These are phyloP conservation scores for Etheostoma perlongum DNA, from an alignment of 2,797 vertebrate species.

Conservation along the genomic window DNA sequence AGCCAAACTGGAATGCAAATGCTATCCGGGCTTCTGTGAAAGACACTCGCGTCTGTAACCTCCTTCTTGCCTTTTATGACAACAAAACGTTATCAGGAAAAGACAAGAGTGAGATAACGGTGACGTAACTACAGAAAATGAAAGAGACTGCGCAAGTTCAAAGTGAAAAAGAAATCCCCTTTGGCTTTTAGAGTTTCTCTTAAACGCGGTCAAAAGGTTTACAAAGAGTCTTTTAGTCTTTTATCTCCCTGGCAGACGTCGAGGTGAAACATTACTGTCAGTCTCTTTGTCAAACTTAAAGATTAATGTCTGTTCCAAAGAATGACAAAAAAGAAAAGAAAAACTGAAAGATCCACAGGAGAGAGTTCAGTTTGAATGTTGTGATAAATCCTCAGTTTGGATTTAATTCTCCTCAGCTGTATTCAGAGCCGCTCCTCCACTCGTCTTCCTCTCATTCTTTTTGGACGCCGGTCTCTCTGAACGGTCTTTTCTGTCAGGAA, in stretches of 20 bases:
- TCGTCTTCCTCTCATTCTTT: conserved; percentile 36
- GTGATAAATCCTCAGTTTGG: conserved; percentile 30
- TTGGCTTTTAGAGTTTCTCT: conserved; percentile 41
- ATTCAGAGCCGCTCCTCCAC: conserved; percentile 32
- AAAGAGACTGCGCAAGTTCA: conserved; percentile 34
- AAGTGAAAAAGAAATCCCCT: conserved; percentile 47
- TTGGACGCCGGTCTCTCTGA: conserved; percentile 54
- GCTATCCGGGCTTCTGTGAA: conserved; percentile 20
- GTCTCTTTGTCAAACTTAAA: conserved; percentile 28
- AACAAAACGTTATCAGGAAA: conserved; percentile 38
- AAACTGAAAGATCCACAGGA: conserved; percentile 15
- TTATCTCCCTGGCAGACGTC: conserved; percentile 33
- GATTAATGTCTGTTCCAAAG: conserved; percentile 12
- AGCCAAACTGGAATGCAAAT: conserved; percentile 58
- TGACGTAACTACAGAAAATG: conserved; percentile 53
- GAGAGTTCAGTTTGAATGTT: background rate
- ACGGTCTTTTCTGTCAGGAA: conserved; percentile 76
- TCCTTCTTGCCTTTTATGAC: conserved; percentile 30
- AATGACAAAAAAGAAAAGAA: background rate
- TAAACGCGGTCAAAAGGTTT: conserved; percentile 29
- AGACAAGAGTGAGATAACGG: conserved; percentile 30
- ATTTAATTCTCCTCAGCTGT: conserved; percentile 30
- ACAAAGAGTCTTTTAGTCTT: conserved; percentile 13
- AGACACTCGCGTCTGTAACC: conserved; percentile 27
- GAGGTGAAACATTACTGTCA: conserved; percentile 36